phyloP scores from a whole-genome alignment of 2,797 vertebrate genomes.

The Chrysocyon brachyurus region DNA sequence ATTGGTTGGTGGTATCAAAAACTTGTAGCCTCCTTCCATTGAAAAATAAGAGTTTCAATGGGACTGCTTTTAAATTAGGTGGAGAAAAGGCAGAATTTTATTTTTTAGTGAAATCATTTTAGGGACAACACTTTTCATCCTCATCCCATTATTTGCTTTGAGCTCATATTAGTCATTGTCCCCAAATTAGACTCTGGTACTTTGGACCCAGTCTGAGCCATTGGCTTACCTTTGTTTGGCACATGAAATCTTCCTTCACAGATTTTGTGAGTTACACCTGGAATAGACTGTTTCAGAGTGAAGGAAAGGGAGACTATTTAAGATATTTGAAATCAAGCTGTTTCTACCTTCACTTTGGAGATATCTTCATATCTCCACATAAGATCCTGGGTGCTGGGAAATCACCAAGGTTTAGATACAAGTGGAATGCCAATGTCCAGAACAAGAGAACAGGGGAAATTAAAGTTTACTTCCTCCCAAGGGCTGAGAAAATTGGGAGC shows the following conservation, averaged over 20 bases:
- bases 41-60: constrained; percentile 9
- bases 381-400: neutral
- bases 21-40: neutral
- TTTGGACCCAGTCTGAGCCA: neutral
- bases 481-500: neutral
- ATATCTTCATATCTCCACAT: too few species aligned
- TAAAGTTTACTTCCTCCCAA: neutral
- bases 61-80: neutral
- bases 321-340: neutral
- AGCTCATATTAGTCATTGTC: neutral
- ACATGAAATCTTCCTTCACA: neutral
- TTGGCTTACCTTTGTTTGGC: neutral
- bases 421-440: neutral
- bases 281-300: neutral
- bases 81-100: neutral
- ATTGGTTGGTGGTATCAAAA: neutral
- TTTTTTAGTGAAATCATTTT: neutral
- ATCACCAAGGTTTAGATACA: neutral
- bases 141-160: neutral
- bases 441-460: neutral
- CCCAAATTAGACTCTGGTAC: neutral
- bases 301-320: neutral
- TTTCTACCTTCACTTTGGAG: neutral
- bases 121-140: neutral
- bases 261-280: neutral